Conservation (phyloP, 1,140 invertebrate species). For the Lanistes nyassanus region DNA sequence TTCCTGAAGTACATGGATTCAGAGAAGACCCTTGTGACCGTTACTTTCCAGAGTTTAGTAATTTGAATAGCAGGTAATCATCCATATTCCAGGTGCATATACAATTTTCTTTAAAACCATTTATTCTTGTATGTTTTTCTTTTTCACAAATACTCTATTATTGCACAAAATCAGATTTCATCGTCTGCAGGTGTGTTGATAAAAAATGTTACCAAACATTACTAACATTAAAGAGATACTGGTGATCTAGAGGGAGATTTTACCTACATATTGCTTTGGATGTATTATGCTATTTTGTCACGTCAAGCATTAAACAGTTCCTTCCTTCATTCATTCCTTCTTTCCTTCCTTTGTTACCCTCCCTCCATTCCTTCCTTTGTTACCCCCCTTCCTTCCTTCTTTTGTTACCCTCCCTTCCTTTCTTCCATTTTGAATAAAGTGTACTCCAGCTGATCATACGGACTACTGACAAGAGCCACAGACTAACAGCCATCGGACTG, state of each 20-base stretch:
- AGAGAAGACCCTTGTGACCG: constrained; percentile 65
- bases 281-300: background rate
- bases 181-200: no score
- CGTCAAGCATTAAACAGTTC: background rate
- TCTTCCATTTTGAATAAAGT: constrained; percentile 52
- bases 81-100: no score
- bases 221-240: no score
- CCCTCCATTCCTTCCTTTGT: background rate
- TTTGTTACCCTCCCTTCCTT: background rate
- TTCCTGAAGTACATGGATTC: background rate
- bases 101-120: background rate
- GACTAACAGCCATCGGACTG: constrained; percentile 74
- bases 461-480: constrained; percentile 53
- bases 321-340: no score
- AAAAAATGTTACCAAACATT: no score
- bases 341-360: background rate
- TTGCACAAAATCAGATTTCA: no score
- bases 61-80: constrained; percentile 65
- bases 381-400: no score
- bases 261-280: background rate
- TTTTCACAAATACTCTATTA: no score
- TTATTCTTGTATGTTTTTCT: background rate
- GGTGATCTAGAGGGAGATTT: no score
- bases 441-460: constrained; percentile 72
- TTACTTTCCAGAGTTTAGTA: constrained; percentile 73